Evolutionary conservation across 2,113 vertebrate species (phyloP), one percentile per base, ranked within the genome.

Genomic region (Argyrosomus japonicus): DNA sequence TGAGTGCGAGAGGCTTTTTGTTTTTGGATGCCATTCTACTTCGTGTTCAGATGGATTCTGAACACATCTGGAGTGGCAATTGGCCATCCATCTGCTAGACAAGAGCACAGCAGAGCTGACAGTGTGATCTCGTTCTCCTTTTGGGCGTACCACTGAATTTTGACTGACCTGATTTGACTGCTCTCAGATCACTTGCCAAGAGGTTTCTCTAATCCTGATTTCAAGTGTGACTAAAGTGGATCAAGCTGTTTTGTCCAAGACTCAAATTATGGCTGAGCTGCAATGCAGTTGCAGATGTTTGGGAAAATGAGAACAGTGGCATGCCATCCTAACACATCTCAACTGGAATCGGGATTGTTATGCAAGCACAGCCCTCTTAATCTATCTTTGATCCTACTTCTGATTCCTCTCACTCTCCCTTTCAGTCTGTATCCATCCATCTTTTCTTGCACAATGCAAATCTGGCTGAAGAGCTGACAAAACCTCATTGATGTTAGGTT

Each of bases 171-270:
- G 91, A 89, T 91, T 92, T 85, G 88, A 83, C 89, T 84, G 88
- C 90, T 82, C 77, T 94, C 88, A 92, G 75, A 91, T 92, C 75
- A 43, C 71, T 85, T 75, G 89, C 89, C 92, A 93, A 88, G 88
- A 94, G 92, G 92, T 93, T 92, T 90, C 88, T 91, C 88, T 94
- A 91, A 93, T 93, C 90, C 92, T 63, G 91, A 93, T 93, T 92
- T 91, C 81, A 90, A 92, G 92, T 92, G 92, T 92, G 90, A 94
- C 91, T 89, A 88, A 93, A 93, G 92, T 93, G 93, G 94, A 94
- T 94, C 86, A 89, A 89, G 86, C 89, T 79, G 92, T 91, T 92
- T 91, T 87, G 89, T 91, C 86, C 85, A 75, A 75, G 86, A 79
- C 80, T 85, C 81, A 91, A 91, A 92, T 89, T 82, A 83, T 8